Evolutionary conservation across 1,140 invertebrate species (phyloP), one percentile per base, ranked within the genome.

Genomic region (Himalopsyche phryganea): DNA sequence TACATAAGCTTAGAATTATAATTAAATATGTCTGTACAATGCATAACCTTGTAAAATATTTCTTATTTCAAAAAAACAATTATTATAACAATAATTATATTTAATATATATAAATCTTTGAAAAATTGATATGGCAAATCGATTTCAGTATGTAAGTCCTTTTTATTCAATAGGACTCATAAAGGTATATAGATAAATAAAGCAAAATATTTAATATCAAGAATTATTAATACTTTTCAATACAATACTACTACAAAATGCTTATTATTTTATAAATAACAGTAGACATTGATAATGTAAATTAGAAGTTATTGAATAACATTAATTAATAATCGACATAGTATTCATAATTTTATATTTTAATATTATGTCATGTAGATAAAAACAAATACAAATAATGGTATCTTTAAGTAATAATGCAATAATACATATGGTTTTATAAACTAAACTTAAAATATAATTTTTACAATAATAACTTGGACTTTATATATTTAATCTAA

Each of bases 301-400:
- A 47, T 60, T 42, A 54, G 14, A 45, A n/a, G 3, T 11, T 40
- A 13, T 13, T 11, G 15, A 41, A 33, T 53, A 42, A 23, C 17
- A 50, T 40, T 46, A n/a, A n/a, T n/a, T n/a, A 28, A 28, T 28
- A 28, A 28, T 28, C 23, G 23, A 28, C 23, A 28, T 28, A 5
- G 3, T 28, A 3, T 28, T 28, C 3, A 28, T 28, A 28, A 3
- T 5, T 28, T 28, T 5, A 5, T 5, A 28, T 28, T 28, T 42
- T 44, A 11, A 54, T 59, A 61, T 58, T 61, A 61, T 69, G 67
- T 69, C 65, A 69, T 68, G 66, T 63, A 54, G 47, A 59, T 59
- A 55, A 61, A 46, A 44, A 41, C 57, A 51, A 46, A 55, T 58
- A 44, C 57, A 40, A 55, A 59, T 57, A 33, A 61, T 61, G 63